Base-by-base conservation (phyloP, 2,113 vertebrate genomes). In the Callithrix jacchus region DNA sequence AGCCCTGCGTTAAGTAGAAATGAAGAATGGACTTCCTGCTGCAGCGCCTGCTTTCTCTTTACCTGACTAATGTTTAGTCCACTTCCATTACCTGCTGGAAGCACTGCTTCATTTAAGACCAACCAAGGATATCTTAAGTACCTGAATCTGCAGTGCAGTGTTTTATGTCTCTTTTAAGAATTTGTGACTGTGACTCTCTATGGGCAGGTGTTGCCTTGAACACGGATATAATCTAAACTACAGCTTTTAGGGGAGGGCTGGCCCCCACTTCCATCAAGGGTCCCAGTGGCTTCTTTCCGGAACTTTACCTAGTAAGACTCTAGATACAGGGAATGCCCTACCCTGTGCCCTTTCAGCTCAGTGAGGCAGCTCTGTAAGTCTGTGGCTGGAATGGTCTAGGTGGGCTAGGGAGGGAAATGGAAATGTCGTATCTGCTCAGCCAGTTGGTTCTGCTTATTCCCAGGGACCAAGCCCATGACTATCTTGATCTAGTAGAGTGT, bases 401-500 rank as follows among this genome's bases (percentile, higher is more conserved):
- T 5, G 11, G 54, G n/a, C 74, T 32, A 45, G 61, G 40, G 54
- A 42, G 58, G 86, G 79, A 89, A 37, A 18, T n/a, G 52, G 74
- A 93, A 68, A 47, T 37, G 14, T 14, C 40, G 1, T 93, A 66
- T 96, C 95, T 96, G 42, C 47, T 86, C 6, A 7, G 58, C 54
- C 88, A 82, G 76, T 27, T 71, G 76, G 61, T 52, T 68, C 81
- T 95, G 71, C 85, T 94, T 40, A 14, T 83, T 84, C 45, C 35
- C 32, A 2, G 10, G 30, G 23, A 66, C 70, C 85, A 89, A 64
- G 20, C 88, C 89, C 83, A 25, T 10, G 45, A 42, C 85, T 84
- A 37, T 96, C 93, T 89, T 77, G 92, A 88, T 85, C n/a, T 12
- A 61, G 86, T 16, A 23, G 35, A 52, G n/a, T 52, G 66, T 95